A percentile compares a stretch with the other conserved stretches of the same genome.
Conservation (phyloP, 2,888 invertebrate genomes). For the Taphrorychus bicolor region DNA sequence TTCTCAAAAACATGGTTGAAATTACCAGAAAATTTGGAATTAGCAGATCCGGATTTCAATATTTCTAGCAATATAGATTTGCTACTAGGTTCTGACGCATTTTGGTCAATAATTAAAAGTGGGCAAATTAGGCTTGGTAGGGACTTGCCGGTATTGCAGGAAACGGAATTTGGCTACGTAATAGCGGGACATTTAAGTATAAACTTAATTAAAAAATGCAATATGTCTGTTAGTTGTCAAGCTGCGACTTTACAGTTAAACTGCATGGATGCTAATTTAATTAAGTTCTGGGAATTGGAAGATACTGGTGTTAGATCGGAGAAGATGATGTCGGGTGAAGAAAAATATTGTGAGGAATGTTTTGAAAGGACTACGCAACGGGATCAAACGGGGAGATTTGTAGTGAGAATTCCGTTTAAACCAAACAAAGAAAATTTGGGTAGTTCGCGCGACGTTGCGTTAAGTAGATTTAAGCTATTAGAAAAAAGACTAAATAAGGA, state of each 20-base stretch:
- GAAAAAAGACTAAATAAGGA: conserved; percentile 18
- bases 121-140: conserved; percentile 8
- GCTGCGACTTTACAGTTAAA: neutral
- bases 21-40: no score
- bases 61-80: no score
- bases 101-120: conserved; percentile 1
- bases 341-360: conserved; percentile 5
- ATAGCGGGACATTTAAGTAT: conserved; percentile 13
- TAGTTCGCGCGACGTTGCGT: neutral
- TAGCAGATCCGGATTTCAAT: no score
- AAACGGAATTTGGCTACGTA: no score
- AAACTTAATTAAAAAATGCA: neutral
- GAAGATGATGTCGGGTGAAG: neutral
- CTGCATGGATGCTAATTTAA: neutral
- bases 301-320: neutral
- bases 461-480: conserved; percentile 1
- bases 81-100: conserved; percentile 5
- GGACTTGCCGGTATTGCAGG: conserved; percentile 7
- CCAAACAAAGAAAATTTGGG: conserved; percentile 14
- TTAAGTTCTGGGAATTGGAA: conserved; percentile 12
- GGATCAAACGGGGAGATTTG: neutral
- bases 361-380: conserved; percentile 1
- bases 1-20: no score
- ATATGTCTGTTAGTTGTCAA: neutral
- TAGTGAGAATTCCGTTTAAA: conserved; percentile 10